Conservation (phyloP, 1,140 invertebrate genomes). For the Lepidurus couesii region DNA sequence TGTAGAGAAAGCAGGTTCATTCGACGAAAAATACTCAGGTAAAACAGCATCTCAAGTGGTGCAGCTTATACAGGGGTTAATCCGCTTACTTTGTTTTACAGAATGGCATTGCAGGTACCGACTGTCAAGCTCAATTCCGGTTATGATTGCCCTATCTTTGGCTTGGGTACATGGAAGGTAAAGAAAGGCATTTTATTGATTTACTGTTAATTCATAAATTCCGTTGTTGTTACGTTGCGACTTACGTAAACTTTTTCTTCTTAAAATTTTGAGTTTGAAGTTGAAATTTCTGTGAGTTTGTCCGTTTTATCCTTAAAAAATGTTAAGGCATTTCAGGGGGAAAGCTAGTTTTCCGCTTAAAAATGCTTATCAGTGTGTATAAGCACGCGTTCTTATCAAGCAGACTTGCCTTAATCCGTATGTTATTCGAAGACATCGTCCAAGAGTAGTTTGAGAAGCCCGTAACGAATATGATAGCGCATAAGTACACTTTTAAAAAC, state of each 20-base stretch:
- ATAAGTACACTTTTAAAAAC: conserved; percentile 20
- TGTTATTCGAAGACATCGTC: neutral
- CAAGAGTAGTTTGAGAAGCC: neutral
- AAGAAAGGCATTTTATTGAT: neutral
- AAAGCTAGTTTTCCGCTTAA: neutral
- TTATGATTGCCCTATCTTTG: conserved; percentile 46
- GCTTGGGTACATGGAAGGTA: conserved; percentile 51
- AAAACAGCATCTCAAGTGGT: neutral
- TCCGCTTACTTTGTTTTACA: neutral
- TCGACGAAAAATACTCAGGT: neutral
- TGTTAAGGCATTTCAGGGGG: neutral
- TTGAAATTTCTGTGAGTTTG: no score
- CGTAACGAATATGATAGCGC: neutral
- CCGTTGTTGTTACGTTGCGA: neutral
- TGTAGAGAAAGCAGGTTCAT: neutral
- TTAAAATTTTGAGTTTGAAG: neutral
- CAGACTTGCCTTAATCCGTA: neutral
- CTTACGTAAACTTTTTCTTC: no score
- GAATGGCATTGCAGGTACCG: conserved; percentile 28
- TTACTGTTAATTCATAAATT: neutral
- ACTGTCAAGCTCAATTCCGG: conserved; percentile 43
- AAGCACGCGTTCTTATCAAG: neutral
- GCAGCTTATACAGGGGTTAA: neutral
- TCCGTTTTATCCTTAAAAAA: no score
- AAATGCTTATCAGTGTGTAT: neutral